A percentile compares a stretch with the other conserved stretches of the same genome.
Conservation (phyloP, 2,113 vertebrate genomes). For the Oplegnathus fasciatus region DNA sequence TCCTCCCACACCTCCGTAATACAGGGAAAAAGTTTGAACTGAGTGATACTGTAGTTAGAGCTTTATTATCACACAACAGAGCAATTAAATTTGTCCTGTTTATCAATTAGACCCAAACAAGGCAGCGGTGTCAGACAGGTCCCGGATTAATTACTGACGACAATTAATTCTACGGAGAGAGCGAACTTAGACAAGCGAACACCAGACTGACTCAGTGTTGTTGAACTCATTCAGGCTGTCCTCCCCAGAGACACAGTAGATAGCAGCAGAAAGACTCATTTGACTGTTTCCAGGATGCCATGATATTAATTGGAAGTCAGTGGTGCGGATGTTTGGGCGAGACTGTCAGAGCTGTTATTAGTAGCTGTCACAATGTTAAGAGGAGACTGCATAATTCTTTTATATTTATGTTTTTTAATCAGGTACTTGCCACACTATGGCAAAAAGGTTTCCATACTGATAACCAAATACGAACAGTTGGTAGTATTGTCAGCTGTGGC, state of each 20-base stretch:
- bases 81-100: slow-evolving; percentile 68
- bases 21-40: slow-evolving; percentile 4
- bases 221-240: slow-evolving; percentile 30
- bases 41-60: not conserved
- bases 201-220: slow-evolving; percentile 36
- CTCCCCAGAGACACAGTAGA: slow-evolving; percentile 43
- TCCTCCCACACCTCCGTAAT: not conserved
- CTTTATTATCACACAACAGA: slow-evolving; percentile 36
- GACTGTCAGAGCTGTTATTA: slow-evolving; percentile 34
- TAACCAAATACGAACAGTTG: not conserved
- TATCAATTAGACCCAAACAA: slow-evolving; percentile 52
- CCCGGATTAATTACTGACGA: slow-evolving; percentile 72
- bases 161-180: slow-evolving; percentile 62
- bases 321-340: slow-evolving; percentile 37
- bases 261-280: slow-evolving; percentile 29
- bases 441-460: not conserved
- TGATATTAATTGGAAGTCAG: slow-evolving; percentile 61
- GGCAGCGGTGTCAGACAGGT: slow-evolving; percentile 53
- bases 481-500: not conserved
- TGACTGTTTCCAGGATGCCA: slow-evolving; percentile 35
- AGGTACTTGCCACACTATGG: not conserved
- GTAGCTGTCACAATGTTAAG: slow-evolving; percentile 21
- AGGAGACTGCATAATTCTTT: not conserved
- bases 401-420: not conserved
- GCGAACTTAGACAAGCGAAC: slow-evolving; percentile 52